These are phyloP conservation scores for Macrosiphum euphorbiae DNA, from an alignment of 2,888 invertebrate species.

Conservation along the genomic window DNA sequence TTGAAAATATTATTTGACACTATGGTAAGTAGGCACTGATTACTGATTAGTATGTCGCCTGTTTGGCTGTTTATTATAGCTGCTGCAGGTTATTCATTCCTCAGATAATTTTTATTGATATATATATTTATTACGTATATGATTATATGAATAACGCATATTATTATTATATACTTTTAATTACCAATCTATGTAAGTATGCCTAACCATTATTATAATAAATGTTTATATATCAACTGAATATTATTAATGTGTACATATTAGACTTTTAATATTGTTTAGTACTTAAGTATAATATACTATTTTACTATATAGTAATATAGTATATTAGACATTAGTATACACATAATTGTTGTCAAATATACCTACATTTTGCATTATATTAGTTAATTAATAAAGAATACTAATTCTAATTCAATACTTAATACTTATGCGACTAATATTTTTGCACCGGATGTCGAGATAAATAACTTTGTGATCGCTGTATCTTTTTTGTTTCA, in stretches of 20 bases:
- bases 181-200: not conserved
- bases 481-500: not conserved
- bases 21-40: not conserved
- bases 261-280: not conserved
- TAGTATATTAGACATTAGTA: too few species aligned
- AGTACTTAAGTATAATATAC: not conserved
- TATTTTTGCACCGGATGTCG: not conserved
- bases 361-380: not conserved
- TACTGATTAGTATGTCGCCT: not conserved
- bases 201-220: not conserved
- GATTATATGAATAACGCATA: not conserved
- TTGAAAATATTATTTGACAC: constrained; percentile 25
- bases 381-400: not conserved
- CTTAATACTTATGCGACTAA: not conserved
- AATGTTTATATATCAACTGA: not conserved
- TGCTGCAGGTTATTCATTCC: not conserved
- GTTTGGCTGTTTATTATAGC: not conserved
- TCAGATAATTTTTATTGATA: constrained; percentile 19
- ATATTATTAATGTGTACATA: not conserved
- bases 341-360: not conserved
- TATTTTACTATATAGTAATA: too few species aligned
- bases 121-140: not conserved
- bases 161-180: constrained; percentile 4
- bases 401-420: not conserved
- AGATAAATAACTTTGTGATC: not conserved